Conservation (phyloP, 1,140 invertebrate species). For the Tribolium madens region DNA sequence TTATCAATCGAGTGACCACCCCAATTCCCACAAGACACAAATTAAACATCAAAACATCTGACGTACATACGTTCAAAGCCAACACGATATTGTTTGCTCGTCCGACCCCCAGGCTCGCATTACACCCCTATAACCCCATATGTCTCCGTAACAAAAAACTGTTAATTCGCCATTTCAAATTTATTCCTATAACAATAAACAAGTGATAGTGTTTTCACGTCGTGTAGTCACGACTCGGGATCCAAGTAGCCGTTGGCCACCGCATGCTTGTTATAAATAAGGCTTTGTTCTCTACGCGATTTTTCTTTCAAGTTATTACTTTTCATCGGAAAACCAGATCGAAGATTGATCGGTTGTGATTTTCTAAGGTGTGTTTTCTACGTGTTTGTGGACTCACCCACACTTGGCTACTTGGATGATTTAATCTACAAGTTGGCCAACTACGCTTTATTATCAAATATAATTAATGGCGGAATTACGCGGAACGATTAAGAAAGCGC, state of each 20-base stretch:
- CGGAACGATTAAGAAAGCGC: conserved; percentile 42
- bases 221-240: conserved; percentile 30
- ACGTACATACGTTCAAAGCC: conserved; percentile 8
- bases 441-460: conserved; percentile 47
- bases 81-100: conserved; percentile 12
- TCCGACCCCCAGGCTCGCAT: not conserved
- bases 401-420: conserved; percentile 50
- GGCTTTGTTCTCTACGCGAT: not conserved
- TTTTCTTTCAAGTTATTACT: not conserved
- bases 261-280: not conserved
- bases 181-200: conserved; percentile 10
- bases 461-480: conserved; percentile 48
- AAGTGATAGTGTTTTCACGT: conserved; percentile 41
- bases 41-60: conserved; percentile 10
- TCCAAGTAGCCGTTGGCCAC: conserved; percentile 31
- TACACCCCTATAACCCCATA: not conserved
- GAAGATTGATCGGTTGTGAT: not conserved
- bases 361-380: not conserved
- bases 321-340: not conserved
- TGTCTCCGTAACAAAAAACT: not conserved
- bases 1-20: not conserved
- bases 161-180: not conserved
- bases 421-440: conserved; percentile 52
- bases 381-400: conserved; percentile 24
- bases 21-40: conserved; percentile 16